Conservation (phyloP, 1,140 invertebrate genomes). For the Panonychus citri region DNA sequence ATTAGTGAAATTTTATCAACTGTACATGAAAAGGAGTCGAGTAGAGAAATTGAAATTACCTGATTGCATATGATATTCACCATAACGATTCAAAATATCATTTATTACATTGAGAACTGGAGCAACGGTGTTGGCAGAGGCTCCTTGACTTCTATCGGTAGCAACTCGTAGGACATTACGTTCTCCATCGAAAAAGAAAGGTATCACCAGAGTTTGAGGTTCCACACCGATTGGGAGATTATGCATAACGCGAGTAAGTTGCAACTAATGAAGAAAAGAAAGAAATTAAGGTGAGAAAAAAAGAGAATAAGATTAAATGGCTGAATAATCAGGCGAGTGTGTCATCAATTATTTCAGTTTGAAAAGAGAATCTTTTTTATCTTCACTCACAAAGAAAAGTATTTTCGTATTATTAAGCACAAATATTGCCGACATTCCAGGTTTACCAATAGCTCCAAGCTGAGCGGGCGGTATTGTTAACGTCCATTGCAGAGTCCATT, state of each 20-base stretch:
- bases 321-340: too few relatives aligned
- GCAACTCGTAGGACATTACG: conserved; percentile 33
- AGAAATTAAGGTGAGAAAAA: background rate
- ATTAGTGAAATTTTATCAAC: background rate
- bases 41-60: background rate
- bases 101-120: background rate
- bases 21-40: background rate
- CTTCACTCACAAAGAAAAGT: conserved; percentile 46
- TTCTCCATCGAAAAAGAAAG: conserved; percentile 62
- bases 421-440: conserved; percentile 55
- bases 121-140: background rate
- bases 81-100: background rate
- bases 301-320: conserved; percentile 22
- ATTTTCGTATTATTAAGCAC: conserved; percentile 52
- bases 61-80: conserved; percentile 2
- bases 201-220: conserved; percentile 52
- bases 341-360: too few relatives aligned
- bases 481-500: conserved; percentile 72
- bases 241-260: conserved; percentile 47
- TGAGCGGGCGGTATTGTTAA: conserved; percentile 62
- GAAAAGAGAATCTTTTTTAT: too few relatives aligned
- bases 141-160: background rate
- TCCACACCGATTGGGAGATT: conserved; percentile 37
- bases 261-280: conserved; percentile 32
- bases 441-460: conserved; percentile 46